Base-by-base conservation (phyloP, 2,888 invertebrate species). In the Parapristionchus giblindavisi region DNA sequence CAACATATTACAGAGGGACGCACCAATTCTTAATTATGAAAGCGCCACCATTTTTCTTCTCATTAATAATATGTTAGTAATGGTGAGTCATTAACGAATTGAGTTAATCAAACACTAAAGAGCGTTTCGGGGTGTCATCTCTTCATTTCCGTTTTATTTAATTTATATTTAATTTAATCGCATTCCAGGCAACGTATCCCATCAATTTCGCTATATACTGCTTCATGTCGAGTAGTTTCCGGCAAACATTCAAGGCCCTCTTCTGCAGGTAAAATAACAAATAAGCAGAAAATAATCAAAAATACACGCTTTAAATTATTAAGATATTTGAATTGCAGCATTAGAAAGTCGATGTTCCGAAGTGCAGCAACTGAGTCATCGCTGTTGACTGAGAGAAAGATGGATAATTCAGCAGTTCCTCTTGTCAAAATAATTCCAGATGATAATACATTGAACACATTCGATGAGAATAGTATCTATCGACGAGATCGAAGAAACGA, bases 131-230 rank as follows among this genome's bases (percentile, higher is more conserved):
- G n/a, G n/a, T n/a, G n/a, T n/a, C n/a, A n/a, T n/a, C n/a, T n/a
- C n/a, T n/a, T n/a, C n/a, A n/a, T n/a, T n/a, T n/a, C n/a, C n/a
- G n/a, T n/a, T n/a, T n/a, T n/a, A n/a, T n/a, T n/a, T n/a, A n/a
- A n/a, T n/a, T n/a, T n/a, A n/a, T n/a, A n/a, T n/a, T n/a, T n/a
- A 17, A 32, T 24, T 27, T 32, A 32, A 52, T 27, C 14, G 32
- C n/a, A 43, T 79, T 82, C 72, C 74, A 86, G 86, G 92, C 94
- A 54, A 94, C 94, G 66, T 95, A 95, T 89, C 95, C 95, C 6
- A 83, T 91, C 75, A 96, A 96, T 89, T 96, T 96, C 87, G 95
- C 94, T 78, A 95, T 96, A 81, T 96, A 96, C 88, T 96, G 96
- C 89, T 95, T 95, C 32, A 97, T 96, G 96, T 94, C 94, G 94